Conservation (phyloP, 1,140 invertebrate species). For the Sycophila sp. region DNA sequence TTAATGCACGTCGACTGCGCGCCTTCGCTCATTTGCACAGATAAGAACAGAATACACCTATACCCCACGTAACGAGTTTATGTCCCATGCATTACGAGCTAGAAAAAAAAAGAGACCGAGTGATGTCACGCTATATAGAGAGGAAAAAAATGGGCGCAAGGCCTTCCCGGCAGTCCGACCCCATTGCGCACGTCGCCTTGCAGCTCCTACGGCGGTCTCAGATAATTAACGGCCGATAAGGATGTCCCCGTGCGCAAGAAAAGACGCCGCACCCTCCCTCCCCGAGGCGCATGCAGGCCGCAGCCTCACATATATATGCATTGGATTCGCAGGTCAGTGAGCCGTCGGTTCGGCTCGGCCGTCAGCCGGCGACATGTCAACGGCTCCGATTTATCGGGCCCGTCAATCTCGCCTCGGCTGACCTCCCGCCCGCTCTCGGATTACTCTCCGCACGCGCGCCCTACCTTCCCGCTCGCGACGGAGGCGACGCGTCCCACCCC, state of each 20-base stretch:
- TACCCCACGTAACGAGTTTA: too few species aligned
- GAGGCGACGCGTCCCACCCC: too few species aligned
- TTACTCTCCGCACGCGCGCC: constrained; percentile 49
- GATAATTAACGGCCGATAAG: constrained; percentile 37
- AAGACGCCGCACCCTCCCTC: background rate
- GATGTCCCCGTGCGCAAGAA: background rate
- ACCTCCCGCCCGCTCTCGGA: constrained; percentile 61
- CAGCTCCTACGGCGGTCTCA: background rate
- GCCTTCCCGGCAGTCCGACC: background rate
- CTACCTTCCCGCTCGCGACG: too few species aligned
- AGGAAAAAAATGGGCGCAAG: too few species aligned
- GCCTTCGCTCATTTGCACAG: too few species aligned
- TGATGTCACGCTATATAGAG: too few species aligned
- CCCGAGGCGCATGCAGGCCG: background rate
- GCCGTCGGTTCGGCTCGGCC: constrained; percentile 60
- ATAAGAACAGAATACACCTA: too few species aligned
- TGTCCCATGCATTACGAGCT: too few species aligned
- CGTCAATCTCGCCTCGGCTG: constrained; percentile 60
- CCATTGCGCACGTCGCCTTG: background rate
- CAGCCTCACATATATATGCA: constrained; percentile 52
- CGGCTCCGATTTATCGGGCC: constrained; percentile 60
- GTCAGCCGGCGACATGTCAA: constrained; percentile 43
- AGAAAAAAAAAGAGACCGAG: too few species aligned
- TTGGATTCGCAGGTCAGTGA: constrained; percentile 66
- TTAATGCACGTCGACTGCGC: too few species aligned